phyloP scores from a whole-genome alignment of 2,888 invertebrate species.

The Scelioninae gen. 2 region DNA sequence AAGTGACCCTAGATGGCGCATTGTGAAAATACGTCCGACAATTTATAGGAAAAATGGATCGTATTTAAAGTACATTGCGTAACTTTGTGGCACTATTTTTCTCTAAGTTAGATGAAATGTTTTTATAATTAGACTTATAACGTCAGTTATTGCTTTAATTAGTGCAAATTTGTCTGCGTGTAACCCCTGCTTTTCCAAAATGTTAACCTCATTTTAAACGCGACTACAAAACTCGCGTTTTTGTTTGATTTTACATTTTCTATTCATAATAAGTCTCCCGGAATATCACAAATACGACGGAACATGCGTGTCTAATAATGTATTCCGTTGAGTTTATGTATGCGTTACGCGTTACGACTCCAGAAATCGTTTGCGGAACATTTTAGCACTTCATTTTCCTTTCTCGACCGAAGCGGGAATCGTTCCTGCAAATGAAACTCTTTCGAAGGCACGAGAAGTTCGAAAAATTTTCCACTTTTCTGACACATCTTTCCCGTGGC shows the following conservation, averaged over 20 bases:
- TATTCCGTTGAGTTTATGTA: conserved; percentile 23
- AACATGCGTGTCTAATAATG: conserved; percentile 39
- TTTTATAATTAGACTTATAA: too few relatives aligned
- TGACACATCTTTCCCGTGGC: not conserved
- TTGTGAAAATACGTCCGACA: too few relatives aligned
- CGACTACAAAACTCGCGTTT: not conserved
- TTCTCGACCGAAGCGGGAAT: conserved; percentile 50
- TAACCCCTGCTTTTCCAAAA: too few relatives aligned
- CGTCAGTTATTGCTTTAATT: too few relatives aligned
- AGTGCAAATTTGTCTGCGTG: too few relatives aligned
- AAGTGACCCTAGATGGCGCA: too few relatives aligned
- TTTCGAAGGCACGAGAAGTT: conserved; percentile 13
- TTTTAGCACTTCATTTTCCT: conserved; percentile 56
- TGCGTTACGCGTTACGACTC: conserved; percentile 41
- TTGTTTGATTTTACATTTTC: conserved; percentile 5
- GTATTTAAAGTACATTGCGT: too few relatives aligned
- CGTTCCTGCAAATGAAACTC: conserved; percentile 10
- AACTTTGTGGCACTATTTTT: too few relatives aligned
- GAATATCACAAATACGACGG: conserved; percentile 21
- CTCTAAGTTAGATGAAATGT: too few relatives aligned
- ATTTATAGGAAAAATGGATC: too few relatives aligned
- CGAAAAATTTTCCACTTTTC: conserved; percentile 5
- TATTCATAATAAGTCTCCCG: conserved; percentile 22
- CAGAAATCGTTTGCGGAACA: conserved; percentile 50
- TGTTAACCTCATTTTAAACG: not conserved